A percentile compares a stretch with the other conserved stretches of the same genome.
phyloP scores from a whole-genome alignment of 2,113 vertebrate genomes.

The Euleptes europaea region DNA sequence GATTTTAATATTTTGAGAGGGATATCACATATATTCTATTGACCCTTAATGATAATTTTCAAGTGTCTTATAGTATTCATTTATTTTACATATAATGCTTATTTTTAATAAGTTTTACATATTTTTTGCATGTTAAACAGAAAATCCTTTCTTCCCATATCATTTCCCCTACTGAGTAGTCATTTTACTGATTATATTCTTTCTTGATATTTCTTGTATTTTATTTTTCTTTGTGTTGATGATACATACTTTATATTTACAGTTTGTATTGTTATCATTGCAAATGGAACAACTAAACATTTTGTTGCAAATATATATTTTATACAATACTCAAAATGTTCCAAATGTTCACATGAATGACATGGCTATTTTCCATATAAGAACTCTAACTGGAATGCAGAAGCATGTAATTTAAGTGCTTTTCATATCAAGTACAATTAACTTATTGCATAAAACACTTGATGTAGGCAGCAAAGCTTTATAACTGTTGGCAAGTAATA shows the following conservation, averaged over 20 bases:
- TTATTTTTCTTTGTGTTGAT: background rate
- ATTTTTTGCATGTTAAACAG: background rate
- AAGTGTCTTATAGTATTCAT: background rate
- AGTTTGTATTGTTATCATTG: background rate
- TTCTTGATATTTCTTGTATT: background rate
- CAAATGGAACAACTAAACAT: background rate
- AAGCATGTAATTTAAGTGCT: background rate
- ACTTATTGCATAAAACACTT: background rate
- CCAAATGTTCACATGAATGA: background rate
- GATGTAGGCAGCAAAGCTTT: background rate
- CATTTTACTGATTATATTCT: background rate
- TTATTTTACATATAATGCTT: background rate
- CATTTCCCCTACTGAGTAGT: background rate
- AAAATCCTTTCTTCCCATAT: background rate
- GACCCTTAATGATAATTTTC: background rate
- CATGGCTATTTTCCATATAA: background rate
- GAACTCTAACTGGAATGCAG: background rate
- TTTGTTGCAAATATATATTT: background rate
- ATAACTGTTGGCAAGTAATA: background rate
- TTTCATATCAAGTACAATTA: background rate
- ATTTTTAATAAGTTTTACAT: conserved; percentile 12
- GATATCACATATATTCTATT: background rate
- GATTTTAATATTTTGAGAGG: background rate
- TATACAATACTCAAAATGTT: background rate
- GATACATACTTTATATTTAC: background rate